Evolutionary conservation across 2,113 vertebrate species (phyloP), one percentile per base, ranked within the genome.

Genomic region (Bagarius yarrelli): DNA sequence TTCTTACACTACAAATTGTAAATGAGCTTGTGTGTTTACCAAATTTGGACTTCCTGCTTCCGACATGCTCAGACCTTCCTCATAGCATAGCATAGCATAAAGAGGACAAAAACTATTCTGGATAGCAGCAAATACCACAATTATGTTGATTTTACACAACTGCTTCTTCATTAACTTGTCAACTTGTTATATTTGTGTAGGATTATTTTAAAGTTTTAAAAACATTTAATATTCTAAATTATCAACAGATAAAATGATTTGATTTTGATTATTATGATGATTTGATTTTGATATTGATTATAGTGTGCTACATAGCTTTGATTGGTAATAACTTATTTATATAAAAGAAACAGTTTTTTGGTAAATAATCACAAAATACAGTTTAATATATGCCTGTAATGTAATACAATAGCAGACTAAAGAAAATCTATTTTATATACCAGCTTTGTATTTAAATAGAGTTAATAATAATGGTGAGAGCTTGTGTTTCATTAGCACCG

Each of bases 21-120:
- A 52, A 72, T 1, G n/a, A 30, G 14, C 23, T 71, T 6, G 6
- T 71, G 14, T 30, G 27, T 18, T 27, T 21, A 73, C 70, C 70
- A 73, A 73, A 73, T 73, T 55, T 73, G 70, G 70, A 34, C 27
- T 55, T 73, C 70, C 70, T 73, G 50, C 70, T 73, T 73, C 50
- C 19, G 52, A 55, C 52, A 55, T 73, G 25, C 21, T 72, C 47
- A 72, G 50, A 55, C 27, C 11, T 34, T 5, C 44, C 44, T 47
- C 44, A 47, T 47, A 5, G 9, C 44, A 55, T 23, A 55, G 50
- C 27, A 55, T 4, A 72, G 27, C 27, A 32, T 53, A 12, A 15
- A 23, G 27, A 21, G 50, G 18, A 34, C 44, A 32, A 73, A 19
- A 27, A 2, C 27, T 13, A 55, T 73, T 55, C 8, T 72, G n/a